phyloP scores from a whole-genome alignment of 2,797 vertebrate genomes.

The Perodicticus potto region DNA sequence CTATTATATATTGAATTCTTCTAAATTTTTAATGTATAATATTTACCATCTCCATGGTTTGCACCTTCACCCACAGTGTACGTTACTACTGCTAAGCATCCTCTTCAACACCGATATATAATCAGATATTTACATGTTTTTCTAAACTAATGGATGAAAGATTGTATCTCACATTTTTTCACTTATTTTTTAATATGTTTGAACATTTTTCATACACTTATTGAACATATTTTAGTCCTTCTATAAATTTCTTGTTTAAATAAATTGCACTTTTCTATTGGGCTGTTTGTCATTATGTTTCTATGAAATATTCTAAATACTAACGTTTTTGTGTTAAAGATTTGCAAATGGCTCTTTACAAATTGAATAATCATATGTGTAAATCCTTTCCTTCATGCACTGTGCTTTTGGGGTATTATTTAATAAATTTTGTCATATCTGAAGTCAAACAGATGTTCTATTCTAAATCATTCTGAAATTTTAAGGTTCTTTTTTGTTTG shows the following conservation, averaged over 20 bases:
- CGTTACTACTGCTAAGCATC: neutral
- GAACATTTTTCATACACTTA: neutral
- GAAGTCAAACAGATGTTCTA: slow-evolving; percentile 23
- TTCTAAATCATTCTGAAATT: neutral
- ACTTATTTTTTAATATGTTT: neutral
- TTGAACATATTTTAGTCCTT: neutral
- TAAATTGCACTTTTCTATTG: neutral
- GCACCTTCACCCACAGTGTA: neutral
- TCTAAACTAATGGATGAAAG: neutral
- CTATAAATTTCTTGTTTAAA: neutral
- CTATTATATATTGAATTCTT: too few relatives aligned
- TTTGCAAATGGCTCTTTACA: slow-evolving; percentile 17
- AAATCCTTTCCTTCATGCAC: slow-evolving; percentile 11
- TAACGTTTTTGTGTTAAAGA: neutral
- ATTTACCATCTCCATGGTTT: neutral
- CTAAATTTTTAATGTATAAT: too few relatives aligned
- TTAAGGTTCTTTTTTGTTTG: neutral
- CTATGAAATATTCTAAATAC: neutral
- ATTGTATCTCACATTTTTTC: neutral
- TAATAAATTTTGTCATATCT: neutral
- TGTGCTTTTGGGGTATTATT: neutral
- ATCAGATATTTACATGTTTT: neutral
- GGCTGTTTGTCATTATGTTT: neutral
- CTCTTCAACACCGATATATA: neutral
- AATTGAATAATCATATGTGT: neutral